phyloP scores from a whole-genome alignment of 2,888 invertebrate species.

The Odontomyia ornata region DNA sequence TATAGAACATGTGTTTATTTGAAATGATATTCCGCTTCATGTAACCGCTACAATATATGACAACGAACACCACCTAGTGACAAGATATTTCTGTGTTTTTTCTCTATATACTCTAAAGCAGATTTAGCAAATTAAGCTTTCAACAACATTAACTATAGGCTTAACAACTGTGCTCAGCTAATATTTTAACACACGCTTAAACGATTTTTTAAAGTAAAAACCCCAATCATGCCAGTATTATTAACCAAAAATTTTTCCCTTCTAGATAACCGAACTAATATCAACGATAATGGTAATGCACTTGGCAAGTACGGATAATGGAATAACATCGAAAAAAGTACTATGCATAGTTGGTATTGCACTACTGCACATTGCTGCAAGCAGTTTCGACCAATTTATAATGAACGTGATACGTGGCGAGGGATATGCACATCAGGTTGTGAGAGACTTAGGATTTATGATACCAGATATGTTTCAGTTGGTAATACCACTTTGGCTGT shows the following conservation, averaged over 20 bases:
- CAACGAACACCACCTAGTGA: no score
- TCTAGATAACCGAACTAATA: slow-evolving; percentile 69
- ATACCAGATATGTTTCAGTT: slow-evolving; percentile 73
- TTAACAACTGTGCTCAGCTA: no score
- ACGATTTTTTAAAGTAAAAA: no score
- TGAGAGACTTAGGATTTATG: slow-evolving; percentile 75
- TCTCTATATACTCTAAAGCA: no score
- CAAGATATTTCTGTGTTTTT: no score
- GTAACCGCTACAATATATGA: no score
- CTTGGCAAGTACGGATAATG: slow-evolving; percentile 67
- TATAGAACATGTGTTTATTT: no score
- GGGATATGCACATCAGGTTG: slow-evolving; percentile 73
- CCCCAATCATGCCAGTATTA: no score
- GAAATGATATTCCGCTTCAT: no score
- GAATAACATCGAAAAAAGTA: slow-evolving; percentile 67
- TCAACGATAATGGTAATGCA: slow-evolving; percentile 70
- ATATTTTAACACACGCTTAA: no score
- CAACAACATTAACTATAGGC: no score
- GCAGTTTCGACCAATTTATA: slow-evolving; percentile 73
- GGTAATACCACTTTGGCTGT: slow-evolving; percentile 67
- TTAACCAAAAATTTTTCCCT: slow-evolving; percentile 49
- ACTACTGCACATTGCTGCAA: slow-evolving; percentile 70
- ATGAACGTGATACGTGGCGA: slow-evolving; percentile 71
- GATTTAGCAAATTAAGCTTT: no score
- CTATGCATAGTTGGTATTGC: slow-evolving; percentile 70